Base-by-base conservation (phyloP, 1,140 invertebrate genomes). In the Drosophila sp. region DNA sequence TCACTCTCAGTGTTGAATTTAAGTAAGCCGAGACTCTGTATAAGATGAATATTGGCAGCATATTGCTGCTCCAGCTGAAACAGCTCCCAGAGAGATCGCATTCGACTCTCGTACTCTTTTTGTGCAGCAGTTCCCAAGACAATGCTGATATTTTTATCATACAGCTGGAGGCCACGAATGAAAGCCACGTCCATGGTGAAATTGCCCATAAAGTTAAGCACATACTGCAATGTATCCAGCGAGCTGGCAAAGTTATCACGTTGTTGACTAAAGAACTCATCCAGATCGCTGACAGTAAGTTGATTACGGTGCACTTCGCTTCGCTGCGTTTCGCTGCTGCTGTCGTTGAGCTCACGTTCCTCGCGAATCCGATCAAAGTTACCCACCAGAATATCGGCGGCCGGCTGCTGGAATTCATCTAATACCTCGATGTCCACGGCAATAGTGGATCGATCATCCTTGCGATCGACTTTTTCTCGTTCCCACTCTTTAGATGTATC, bases 381-480 rank as follows among this genome's bases (percentile, higher is more conserved):
- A 29, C 81, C 65, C 0, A 91, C 75, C 6, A 91, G 50, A 44
- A 77, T 25, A 61, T 91, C 86, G 7, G 68, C 90, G 2, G 86
- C 90, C 2, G 86, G 86, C 58, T 91, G 90, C 10, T 85, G 79
- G 29, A 76, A 76, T 29, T 91, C 90, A 61, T 91, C 90, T 35
- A 90, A 90, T 3, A 91, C 90, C 44, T 91, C 81, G 32, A 91
- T 90, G 57, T 91, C 90, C 1, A 91, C 87, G 8, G 81, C 79
- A 76, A 86, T 70, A 2, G 69, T 87, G 17, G 69, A 32, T 8
- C 27, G 60, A 35, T 40, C 17, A 11, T 66, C 44, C 11, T 11
- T 63, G 30, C 57, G 50, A 35, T 10, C 27, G 41, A 0, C 30
- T 56, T 33, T 4, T 40, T 47, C 1, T n/a, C 29, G 4, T 38